A percentile compares a stretch with the other conserved stretches of the same genome.
phyloP scores from a whole-genome alignment of 2,888 invertebrate genomes.

The Synergus itoensis region DNA sequence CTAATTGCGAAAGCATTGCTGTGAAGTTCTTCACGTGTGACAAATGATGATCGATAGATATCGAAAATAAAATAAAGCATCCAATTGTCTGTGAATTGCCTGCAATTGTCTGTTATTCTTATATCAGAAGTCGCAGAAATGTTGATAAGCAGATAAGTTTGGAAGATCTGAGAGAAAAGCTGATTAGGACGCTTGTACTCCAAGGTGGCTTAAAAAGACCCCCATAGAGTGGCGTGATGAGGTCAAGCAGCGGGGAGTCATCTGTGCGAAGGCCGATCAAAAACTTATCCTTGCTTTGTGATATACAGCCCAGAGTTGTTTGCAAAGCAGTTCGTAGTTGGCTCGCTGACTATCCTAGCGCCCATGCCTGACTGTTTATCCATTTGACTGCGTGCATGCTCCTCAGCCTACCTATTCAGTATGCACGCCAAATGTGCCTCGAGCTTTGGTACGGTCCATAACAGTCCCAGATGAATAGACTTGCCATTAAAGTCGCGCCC shows the following conservation, averaged over 20 bases:
- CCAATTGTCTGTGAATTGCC: not conserved
- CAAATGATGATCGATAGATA: not conserved
- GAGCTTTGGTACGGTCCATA: slow-evolving; percentile 3
- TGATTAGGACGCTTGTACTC: slow-evolving; percentile 72
- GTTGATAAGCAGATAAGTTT: slow-evolving; percentile 55
- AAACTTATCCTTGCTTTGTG: slow-evolving; percentile 72
- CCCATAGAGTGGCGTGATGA: slow-evolving; percentile 76
- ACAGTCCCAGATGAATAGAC: slow-evolving; percentile 24
- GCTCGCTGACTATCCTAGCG: slow-evolving; percentile 55
- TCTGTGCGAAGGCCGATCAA: slow-evolving; percentile 71
- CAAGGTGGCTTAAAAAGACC: slow-evolving; percentile 73
- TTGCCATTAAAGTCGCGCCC: slow-evolving; percentile 72
- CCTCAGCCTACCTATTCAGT: slow-evolving; percentile 53
- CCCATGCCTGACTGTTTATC: slow-evolving; percentile 54
- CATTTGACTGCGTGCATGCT: slow-evolving; percentile 58
- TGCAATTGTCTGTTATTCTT: not conserved
- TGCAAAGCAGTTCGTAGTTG: slow-evolving; percentile 58
- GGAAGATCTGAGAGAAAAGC: slow-evolving; percentile 72
- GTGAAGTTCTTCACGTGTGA: not conserved
- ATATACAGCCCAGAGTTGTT: slow-evolving; percentile 70
- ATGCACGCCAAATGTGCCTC: slow-evolving; percentile 46
- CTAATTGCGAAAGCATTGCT: not conserved
- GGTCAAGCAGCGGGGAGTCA: slow-evolving; percentile 76
- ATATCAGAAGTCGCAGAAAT: not conserved
- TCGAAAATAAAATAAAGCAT: not conserved